These are phyloP conservation scores for Lasiurus borealis DNA, from an alignment of 2,113 vertebrate genomes.

Conservation along the genomic window DNA sequence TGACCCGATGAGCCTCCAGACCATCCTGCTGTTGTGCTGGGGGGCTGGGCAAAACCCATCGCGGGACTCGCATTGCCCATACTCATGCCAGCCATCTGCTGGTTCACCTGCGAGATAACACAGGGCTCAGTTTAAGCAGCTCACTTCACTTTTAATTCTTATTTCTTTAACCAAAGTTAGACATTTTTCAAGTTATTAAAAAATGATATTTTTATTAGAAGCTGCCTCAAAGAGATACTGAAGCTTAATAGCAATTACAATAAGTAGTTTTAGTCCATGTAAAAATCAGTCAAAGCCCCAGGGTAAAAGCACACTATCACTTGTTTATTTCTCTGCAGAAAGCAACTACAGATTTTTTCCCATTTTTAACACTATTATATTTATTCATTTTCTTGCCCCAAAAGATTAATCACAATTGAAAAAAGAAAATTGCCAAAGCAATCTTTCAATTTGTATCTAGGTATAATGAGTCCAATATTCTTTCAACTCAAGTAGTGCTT, in stretches of 20 bases:
- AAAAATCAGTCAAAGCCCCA: neutral
- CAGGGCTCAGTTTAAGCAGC: constrained; percentile 16
- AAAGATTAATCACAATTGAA: constrained; percentile 1
- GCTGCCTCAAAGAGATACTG: neutral
- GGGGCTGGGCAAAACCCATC: constrained; percentile 90
- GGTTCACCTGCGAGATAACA: constrained; percentile 92
- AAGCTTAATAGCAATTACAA: neutral
- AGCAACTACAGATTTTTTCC: neutral
- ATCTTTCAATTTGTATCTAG: neutral
- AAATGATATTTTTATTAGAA: neutral
- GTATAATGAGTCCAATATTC: neutral
- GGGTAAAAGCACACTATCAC: neutral
- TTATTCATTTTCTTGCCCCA: constrained; percentile 37
- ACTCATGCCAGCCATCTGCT: constrained; percentile 96
- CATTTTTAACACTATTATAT: neutral
- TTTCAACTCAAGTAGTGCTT: neutral
- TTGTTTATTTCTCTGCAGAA: constrained; percentile 25
- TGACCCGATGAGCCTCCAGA: constrained; percentile 92
- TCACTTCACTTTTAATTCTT: neutral
- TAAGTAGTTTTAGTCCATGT: neutral
- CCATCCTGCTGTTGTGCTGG: constrained; percentile 91
- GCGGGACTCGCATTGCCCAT: constrained; percentile 85
- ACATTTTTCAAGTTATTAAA: neutral
- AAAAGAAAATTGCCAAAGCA: constrained; percentile 48
- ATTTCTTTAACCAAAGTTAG: neutral